Conservation (phyloP, 1,140 invertebrate species). For the Fopius arisanus region DNA sequence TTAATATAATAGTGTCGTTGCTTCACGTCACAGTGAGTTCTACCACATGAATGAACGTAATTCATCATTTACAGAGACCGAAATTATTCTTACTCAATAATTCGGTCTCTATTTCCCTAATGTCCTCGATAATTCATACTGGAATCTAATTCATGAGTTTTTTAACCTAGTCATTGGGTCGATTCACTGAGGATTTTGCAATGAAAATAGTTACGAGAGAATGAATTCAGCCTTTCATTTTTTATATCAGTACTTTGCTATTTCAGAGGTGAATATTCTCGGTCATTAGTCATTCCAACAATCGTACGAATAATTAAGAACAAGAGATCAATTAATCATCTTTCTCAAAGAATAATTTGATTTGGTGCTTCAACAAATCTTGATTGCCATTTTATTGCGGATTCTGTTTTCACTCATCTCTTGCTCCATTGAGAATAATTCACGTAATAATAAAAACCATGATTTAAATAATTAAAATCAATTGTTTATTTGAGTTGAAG, state of each 20-base stretch:
- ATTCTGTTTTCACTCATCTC: too few species aligned
- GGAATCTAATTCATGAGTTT: background rate
- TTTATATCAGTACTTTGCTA: background rate
- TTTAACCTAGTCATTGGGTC: background rate
- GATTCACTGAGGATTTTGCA: background rate
- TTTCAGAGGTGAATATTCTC: background rate
- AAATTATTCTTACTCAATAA: slow-evolving; percentile 25
- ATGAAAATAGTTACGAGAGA: background rate
- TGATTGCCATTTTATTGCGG: too few species aligned
- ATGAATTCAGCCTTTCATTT: background rate
- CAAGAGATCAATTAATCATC: too few species aligned
- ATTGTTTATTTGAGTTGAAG: too few species aligned
- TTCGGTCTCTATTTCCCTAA: background rate
- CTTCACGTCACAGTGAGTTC: background rate
- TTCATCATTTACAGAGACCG: slow-evolving; percentile 12
- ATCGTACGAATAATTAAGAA: background rate
- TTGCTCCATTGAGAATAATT: too few species aligned
- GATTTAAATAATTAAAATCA: too few species aligned
- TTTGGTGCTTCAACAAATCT: too few species aligned
- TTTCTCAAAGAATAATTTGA: too few species aligned
- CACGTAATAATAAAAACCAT: too few species aligned
- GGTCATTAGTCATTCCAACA: background rate
- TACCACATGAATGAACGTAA: slow-evolving; percentile 26
- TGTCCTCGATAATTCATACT: slow-evolving; percentile 13
- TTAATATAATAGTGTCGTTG: background rate